Conservation (phyloP, 1,140 invertebrate genomes). For the Drusus annulatus region DNA sequence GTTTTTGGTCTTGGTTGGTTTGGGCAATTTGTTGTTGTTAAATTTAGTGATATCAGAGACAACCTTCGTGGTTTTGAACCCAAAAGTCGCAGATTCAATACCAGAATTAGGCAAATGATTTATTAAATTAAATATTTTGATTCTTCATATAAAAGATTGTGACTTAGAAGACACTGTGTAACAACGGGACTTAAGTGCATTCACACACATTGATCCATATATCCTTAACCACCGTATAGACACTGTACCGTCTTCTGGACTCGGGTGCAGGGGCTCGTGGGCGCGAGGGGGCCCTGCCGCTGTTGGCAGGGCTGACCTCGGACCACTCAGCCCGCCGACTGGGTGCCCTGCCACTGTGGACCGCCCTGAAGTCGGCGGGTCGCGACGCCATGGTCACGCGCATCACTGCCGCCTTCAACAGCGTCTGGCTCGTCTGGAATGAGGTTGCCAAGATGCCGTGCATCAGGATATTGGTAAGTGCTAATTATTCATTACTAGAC, state of each 20-base stretch:
- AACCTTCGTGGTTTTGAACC: too few relatives aligned
- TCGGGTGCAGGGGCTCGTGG: slow-evolving; percentile 62
- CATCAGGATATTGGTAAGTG: slow-evolving; percentile 80
- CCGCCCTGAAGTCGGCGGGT: slow-evolving; percentile 83
- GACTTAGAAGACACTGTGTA: too few relatives aligned
- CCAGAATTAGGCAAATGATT: too few relatives aligned
- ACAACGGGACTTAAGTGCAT: too few relatives aligned
- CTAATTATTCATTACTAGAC: too few relatives aligned
- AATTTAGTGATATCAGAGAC: too few relatives aligned
- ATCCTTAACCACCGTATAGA: slow-evolving; percentile 67
- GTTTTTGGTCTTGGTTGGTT: too few relatives aligned
- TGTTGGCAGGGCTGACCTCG: slow-evolving; percentile 80
- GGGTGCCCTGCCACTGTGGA: slow-evolving; percentile 88
- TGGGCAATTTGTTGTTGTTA: too few relatives aligned
- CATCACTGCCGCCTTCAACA: slow-evolving; percentile 83
- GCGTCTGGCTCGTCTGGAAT: slow-evolving; percentile 81
- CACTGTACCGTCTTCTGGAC: slow-evolving; percentile 72
- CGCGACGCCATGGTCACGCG: slow-evolving; percentile 81
- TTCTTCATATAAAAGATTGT: too few relatives aligned
- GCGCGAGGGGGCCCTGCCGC: slow-evolving; percentile 79
- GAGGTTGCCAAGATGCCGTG: slow-evolving; percentile 80
- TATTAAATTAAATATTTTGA: too few relatives aligned
- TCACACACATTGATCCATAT: too few relatives aligned
- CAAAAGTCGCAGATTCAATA: too few relatives aligned
- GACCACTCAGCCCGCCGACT: slow-evolving; percentile 74